phyloP scores from a whole-genome alignment of 2,113 vertebrate species.

The Myrmecobius fasciatus region DNA sequence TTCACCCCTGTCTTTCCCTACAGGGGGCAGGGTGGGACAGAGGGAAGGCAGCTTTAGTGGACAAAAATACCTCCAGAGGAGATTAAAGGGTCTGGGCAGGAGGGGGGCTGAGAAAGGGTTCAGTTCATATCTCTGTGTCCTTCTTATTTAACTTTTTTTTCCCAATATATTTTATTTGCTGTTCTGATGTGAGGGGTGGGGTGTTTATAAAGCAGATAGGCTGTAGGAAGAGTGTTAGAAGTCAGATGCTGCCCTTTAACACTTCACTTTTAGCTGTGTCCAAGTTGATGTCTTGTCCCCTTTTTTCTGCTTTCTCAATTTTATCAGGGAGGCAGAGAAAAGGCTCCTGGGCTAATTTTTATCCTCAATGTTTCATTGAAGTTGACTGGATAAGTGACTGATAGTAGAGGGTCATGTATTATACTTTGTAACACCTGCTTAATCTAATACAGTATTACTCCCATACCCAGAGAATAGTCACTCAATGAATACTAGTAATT shows the following conservation, averaged over 20 bases:
- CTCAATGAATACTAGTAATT: background rate
- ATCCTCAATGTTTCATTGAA: background rate
- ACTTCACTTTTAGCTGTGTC: background rate
- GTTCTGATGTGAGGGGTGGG: background rate
- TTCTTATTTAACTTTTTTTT: background rate
- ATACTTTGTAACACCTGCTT: background rate
- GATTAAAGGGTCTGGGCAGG: background rate
- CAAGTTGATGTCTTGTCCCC: background rate
- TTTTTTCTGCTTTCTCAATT: background rate
- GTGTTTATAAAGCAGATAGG: background rate
- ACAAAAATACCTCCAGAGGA: background rate
- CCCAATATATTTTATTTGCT: background rate
- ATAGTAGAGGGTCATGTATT: background rate
- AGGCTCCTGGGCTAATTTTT: background rate
- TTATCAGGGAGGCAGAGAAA: background rate
- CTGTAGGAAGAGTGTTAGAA: background rate
- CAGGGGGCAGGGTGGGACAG: background rate
- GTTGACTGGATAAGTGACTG: background rate
- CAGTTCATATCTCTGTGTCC: background rate
- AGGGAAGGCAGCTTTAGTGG: background rate
- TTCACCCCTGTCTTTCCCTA: background rate
- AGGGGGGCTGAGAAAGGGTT: background rate
- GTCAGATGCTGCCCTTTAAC: background rate
- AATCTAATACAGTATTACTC: background rate
- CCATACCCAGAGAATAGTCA: background rate